Evolutionary conservation across 2,797 vertebrate genomes (phyloP).

Genomic region (Siniperca undulata): DNA sequence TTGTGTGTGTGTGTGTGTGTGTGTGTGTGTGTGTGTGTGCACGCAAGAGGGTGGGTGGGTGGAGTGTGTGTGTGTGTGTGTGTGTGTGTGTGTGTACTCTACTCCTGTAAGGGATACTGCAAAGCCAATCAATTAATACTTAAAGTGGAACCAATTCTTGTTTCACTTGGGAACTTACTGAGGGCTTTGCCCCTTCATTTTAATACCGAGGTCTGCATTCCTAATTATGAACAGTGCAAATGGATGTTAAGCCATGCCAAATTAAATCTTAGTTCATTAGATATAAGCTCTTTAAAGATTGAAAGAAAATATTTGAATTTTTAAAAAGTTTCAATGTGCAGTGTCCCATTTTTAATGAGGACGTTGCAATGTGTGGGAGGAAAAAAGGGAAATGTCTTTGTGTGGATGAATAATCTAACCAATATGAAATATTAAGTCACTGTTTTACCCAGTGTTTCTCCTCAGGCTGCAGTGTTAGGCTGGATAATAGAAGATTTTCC

Average conservation of each 20-base stretch:
- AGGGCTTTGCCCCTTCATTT: conserved; percentile 86
- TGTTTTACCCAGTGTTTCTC: conserved; percentile 86
- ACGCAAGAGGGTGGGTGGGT: conserved; percentile 11
- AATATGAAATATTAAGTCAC: conserved; percentile 87
- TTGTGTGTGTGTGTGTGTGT: conserved; percentile 71
- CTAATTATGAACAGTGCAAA: conserved; percentile 87
- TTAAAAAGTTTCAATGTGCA: conserved; percentile 86
- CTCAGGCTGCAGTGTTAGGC: conserved; percentile 85
- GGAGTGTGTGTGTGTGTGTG: conserved; percentile 37
- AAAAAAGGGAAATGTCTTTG: conserved; percentile 80
- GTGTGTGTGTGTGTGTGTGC: conserved; percentile 36
- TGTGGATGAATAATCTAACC: conserved; percentile 87
- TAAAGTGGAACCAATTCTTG: conserved; percentile 88
- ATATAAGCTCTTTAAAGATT: conserved; percentile 88
- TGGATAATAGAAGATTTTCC: conserved; percentile 86
- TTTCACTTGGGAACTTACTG: conserved; percentile 86
- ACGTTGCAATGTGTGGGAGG: conserved; percentile 77
- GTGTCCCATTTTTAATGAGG: conserved; percentile 87
- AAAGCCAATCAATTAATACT: conserved; percentile 88
- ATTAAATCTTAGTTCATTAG: conserved; percentile 88
- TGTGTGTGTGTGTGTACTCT: conserved; percentile 65
- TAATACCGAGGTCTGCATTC: conserved; percentile 84
- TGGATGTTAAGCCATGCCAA: conserved; percentile 87
- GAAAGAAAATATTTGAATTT: conserved; percentile 87
- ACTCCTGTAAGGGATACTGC: conserved; percentile 84